Evolutionary conservation across 1,140 invertebrate species (phyloP).

Genomic region (Aricia agestis): DNA sequence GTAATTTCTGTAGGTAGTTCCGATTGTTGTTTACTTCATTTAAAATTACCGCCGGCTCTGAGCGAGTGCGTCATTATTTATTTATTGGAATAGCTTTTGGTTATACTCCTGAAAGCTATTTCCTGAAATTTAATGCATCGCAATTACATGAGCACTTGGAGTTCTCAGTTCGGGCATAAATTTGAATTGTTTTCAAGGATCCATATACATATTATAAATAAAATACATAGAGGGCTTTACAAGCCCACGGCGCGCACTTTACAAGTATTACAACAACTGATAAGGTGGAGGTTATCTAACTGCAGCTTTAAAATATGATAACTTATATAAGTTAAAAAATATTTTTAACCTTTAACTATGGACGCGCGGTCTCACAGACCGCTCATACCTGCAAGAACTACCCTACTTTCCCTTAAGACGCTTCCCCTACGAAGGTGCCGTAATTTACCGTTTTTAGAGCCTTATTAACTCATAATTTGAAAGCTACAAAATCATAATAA

Average conservation of each 20-base stretch:
- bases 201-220: not conserved
- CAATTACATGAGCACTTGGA: not conserved
- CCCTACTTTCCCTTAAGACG: too few relatives aligned
- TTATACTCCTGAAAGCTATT: not conserved
- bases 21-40: constrained; percentile 13
- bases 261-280: constrained; percentile 18
- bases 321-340: constrained; percentile 21
- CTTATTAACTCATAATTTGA: too few relatives aligned
- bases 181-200: too few relatives aligned
- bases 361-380: too few relatives aligned
- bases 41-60: constrained; percentile 9
- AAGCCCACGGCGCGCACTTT: not conserved
- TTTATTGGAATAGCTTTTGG: not conserved
- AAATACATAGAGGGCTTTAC: not conserved
- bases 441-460: too few relatives aligned
- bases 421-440: too few relatives aligned
- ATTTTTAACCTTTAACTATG: too few relatives aligned
- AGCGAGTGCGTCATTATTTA: constrained; percentile 10
- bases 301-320: constrained; percentile 12
- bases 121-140: not conserved
- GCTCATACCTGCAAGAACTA: too few relatives aligned
- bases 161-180: too few relatives aligned
- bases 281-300: constrained; percentile 17
- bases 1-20: constrained; percentile 20
- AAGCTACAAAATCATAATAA: too few relatives aligned